A percentile compares a stretch with the other conserved stretches of the same genome.
Conservation (phyloP, 2,888 invertebrate species). For the Selenia dentaria region DNA sequence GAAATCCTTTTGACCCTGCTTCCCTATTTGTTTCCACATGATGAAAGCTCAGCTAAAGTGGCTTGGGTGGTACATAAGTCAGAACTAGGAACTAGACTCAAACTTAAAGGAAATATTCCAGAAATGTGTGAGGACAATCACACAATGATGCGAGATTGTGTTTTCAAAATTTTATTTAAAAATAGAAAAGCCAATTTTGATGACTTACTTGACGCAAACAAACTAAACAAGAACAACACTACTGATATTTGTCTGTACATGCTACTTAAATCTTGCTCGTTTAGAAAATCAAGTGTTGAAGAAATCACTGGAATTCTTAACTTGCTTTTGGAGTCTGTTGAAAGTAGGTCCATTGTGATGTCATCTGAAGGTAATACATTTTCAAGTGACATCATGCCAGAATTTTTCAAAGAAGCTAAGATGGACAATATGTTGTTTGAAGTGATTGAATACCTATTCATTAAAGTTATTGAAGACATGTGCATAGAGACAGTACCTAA, state of each 20-base stretch:
- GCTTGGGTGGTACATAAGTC: slow-evolving; percentile 64
- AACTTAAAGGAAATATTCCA: slow-evolving; percentile 43
- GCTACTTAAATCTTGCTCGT: slow-evolving; percentile 70
- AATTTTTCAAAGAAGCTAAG: slow-evolving; percentile 60
- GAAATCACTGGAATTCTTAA: slow-evolving; percentile 68
- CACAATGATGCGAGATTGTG: slow-evolving; percentile 50
- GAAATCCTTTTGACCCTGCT: slow-evolving; percentile 84
- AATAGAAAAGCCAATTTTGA: slow-evolving; percentile 51
- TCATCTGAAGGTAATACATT: slow-evolving; percentile 53
- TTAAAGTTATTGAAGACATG: slow-evolving; percentile 75
- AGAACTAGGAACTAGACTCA: slow-evolving; percentile 64
- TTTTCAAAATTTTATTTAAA: slow-evolving; percentile 62
- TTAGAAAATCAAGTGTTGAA: slow-evolving; percentile 60
- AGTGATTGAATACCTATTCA: slow-evolving; percentile 81
- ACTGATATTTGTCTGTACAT: slow-evolving; percentile 66
- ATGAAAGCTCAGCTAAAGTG: slow-evolving; percentile 52
- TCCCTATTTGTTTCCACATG: slow-evolving; percentile 86
- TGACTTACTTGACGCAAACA: slow-evolving; percentile 53
- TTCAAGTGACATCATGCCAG: slow-evolving; percentile 54
- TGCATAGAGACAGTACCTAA: slow-evolving; percentile 61
- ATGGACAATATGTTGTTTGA: slow-evolving; percentile 81
- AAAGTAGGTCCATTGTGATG: slow-evolving; percentile 59
- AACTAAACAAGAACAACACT: slow-evolving; percentile 56
- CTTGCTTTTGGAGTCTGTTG: slow-evolving; percentile 67
- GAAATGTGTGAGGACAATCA: slow-evolving; percentile 44